Conservation (phyloP, 2,797 vertebrate species). For the Oryzias sinensis region DNA sequence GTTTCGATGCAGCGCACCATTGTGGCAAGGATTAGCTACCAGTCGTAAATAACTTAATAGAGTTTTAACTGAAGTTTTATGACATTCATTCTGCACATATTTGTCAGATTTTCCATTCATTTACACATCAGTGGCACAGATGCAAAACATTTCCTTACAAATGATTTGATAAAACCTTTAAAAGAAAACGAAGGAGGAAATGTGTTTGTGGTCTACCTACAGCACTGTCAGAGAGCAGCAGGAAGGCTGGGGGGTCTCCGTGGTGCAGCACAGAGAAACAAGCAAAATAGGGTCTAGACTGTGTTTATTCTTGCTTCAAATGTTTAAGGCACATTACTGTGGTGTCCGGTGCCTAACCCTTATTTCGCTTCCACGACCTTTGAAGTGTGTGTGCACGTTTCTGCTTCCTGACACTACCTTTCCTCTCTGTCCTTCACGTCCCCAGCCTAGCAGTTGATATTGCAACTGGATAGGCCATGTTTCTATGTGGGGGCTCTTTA, state of each 20-base stretch:
- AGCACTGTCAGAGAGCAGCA: constrained; percentile 57
- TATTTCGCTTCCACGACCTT: constrained; percentile 78
- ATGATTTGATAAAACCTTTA: constrained; percentile 49
- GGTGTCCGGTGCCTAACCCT: constrained; percentile 77
- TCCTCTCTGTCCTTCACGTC: constrained; percentile 39
- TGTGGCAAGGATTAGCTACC: constrained; percentile 53
- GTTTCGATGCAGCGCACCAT: constrained; percentile 52
- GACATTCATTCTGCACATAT: constrained; percentile 39
- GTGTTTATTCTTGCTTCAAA: constrained; percentile 76
- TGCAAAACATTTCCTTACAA: constrained; percentile 37
- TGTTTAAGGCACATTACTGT: constrained; percentile 80
- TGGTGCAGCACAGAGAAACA: constrained; percentile 57
- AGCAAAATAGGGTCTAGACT: constrained; percentile 74
- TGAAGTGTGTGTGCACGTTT: constrained; percentile 78
- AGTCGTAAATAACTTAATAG: constrained; percentile 45
- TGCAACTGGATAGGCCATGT: constrained; percentile 82
- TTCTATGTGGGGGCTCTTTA: constrained; percentile 79
- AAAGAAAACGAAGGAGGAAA: constrained; percentile 23
- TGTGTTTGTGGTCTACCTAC: constrained; percentile 63
- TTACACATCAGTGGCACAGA: constrained; percentile 25
- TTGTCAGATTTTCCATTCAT: constrained; percentile 64
- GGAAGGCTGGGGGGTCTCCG: constrained; percentile 56
- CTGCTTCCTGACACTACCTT: constrained; percentile 78
- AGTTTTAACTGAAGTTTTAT: constrained; percentile 48
- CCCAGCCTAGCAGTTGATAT: constrained; percentile 57